Conservation (phyloP, 2,113 vertebrate genomes). For the Tretioscincus oriximinensis region DNA sequence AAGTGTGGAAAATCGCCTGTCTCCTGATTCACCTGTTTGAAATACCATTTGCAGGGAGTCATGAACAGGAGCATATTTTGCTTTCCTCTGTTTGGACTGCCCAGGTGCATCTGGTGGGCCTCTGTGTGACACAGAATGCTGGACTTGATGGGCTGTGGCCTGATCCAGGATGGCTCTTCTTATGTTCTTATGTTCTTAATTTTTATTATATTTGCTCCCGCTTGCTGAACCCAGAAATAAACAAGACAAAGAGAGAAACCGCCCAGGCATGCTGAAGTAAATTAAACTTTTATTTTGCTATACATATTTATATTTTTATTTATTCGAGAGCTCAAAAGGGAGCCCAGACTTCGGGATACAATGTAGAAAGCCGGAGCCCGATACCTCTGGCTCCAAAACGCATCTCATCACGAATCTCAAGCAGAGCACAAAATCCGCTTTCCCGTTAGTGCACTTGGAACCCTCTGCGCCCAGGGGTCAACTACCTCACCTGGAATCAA, state of each 20-base stretch:
- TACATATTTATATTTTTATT: constrained; percentile 53
- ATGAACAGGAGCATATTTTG: no score
- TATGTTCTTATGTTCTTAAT: background rate
- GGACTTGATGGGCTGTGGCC: no score
- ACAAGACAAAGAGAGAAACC: constrained; percentile 39
- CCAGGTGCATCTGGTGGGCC: background rate
- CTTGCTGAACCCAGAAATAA: constrained; percentile 42
- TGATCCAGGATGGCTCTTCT: no score
- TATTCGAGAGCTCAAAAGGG: constrained; percentile 63
- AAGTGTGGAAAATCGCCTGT: no score
- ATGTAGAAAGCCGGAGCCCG: constrained; percentile 67
- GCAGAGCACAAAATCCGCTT: constrained; percentile 56
- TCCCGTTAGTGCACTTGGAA: constrained; percentile 53
- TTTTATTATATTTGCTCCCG: background rate
- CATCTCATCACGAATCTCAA: constrained; percentile 45
- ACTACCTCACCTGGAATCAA: constrained; percentile 33
- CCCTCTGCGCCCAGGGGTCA: constrained; percentile 31
- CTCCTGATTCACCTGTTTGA: no score
- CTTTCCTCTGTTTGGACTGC: background rate
- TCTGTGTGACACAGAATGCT: no score
- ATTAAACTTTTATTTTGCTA: constrained; percentile 72
- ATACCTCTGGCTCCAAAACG: constrained; percentile 57
- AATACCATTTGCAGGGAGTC: no score
- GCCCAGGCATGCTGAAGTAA: constrained; percentile 58
- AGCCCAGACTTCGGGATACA: constrained; percentile 67